Evolutionary conservation across 2,888 invertebrate species (phyloP), one percentile per base, ranked within the genome.

Genomic region (Agrochola lychnidis): DNA sequence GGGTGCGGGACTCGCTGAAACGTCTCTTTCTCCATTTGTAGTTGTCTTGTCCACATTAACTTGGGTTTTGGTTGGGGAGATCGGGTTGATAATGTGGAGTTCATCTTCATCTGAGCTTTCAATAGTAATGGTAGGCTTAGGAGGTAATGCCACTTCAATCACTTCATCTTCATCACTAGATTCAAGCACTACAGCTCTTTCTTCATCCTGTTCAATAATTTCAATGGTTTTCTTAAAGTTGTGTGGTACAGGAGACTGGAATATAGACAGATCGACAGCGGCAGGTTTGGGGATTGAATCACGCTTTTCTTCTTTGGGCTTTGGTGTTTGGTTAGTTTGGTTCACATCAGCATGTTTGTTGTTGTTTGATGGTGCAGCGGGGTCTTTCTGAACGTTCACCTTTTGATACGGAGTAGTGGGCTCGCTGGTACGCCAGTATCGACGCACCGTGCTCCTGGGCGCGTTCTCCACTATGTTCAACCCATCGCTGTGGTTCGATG

Each of bases 91-190:
- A 73, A 92, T 84, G 25, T 89, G 84, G 14, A 92, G 82, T 81
- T 96, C 95, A 82, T 96, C 96, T 86, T 97, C 97, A 89, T 97
- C 97, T 22, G 97, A 97, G 88, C 96, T 97, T 81, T 96, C 96
- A 81, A 97, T 95, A 25, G 95, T 96, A 69, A 97, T 96, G 16
- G 96, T 96, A 0, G 96, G 96, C 87, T 95, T 95, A 4, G 96
- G 95, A 75, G 96, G 96, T 64, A 97, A 82, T n/a, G 92, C 94
- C 48, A 97, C 93, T 89, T 96, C 97, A 79, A 97, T 90, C 25
- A 97, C 96, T 82, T 97, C 97, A 91, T 96, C 96, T 71, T 96
- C 97, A 89, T 96, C 96, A 89, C 96, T 96, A 64, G 96, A 91
- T 80, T 94, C 93, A 45, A 96, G 90, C 51, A 95, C 82, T 77